phyloP scores from a whole-genome alignment of 2,113 vertebrate species.

The Cathartes aura region DNA sequence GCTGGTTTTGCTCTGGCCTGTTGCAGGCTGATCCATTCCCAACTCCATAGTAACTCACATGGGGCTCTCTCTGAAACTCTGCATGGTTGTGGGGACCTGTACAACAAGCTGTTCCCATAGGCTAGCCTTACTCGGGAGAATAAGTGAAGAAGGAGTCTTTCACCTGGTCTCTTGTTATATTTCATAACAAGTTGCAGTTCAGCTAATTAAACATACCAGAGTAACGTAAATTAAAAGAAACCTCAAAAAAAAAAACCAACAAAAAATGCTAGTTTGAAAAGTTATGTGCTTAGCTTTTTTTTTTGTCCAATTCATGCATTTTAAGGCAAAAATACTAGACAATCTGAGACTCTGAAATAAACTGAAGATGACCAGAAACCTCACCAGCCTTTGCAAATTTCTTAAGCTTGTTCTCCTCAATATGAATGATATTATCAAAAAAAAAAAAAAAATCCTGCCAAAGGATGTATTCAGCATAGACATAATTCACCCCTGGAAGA shows the following conservation, averaged over 20 bases:
- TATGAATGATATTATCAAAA: neutral
- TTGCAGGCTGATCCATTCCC: neutral
- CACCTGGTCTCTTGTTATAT: neutral
- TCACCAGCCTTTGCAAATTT: neutral
- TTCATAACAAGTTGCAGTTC: neutral
- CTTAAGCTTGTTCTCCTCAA: neutral
- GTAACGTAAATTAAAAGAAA: neutral
- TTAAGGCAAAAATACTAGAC: neutral
- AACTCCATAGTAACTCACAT: neutral
- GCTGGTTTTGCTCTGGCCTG: neutral
- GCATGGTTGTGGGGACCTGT: neutral
- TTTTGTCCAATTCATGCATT: neutral
- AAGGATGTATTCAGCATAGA: neutral
- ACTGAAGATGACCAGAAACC: neutral
- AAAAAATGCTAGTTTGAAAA: neutral
- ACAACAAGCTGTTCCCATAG: neutral
- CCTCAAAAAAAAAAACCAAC: neutral
- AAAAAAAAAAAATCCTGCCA: neutral
- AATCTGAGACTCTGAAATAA: neutral
- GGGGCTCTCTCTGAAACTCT: neutral
- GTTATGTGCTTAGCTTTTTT: neutral
- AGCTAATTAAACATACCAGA: neutral
- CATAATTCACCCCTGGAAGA: neutral
- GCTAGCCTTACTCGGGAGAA: neutral
- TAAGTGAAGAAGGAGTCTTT: neutral